Evolutionary conservation across 2,888 invertebrate genomes (phyloP).

Genomic region (Stegana nigrithorax): DNA sequence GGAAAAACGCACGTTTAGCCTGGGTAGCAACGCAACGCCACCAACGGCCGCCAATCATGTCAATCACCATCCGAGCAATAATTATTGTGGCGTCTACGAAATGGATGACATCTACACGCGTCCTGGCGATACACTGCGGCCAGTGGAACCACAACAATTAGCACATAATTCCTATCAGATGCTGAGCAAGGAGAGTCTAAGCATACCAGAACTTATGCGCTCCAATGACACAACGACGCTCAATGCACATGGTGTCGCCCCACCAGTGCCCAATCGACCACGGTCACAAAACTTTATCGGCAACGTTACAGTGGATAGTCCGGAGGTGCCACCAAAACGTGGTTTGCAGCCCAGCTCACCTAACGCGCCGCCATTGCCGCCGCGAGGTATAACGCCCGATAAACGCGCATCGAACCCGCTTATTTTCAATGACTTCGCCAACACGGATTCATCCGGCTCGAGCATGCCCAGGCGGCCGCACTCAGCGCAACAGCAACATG

Average conservation of each 20-base stretch:
- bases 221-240: neutral
- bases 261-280: slow-evolving; percentile 74
- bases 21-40: slow-evolving; percentile 42
- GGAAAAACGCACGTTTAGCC: slow-evolving; percentile 72
- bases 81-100: slow-evolving; percentile 70
- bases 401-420: slow-evolving; percentile 68
- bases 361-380: slow-evolving; percentile 83
- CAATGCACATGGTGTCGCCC: slow-evolving; percentile 64
- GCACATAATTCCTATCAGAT: slow-evolving; percentile 63
- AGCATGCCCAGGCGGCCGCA: slow-evolving; percentile 50
- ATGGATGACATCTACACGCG: slow-evolving; percentile 82
- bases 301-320: slow-evolving; percentile 58
- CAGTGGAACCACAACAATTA: slow-evolving; percentile 48
- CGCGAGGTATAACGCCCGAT: slow-evolving; percentile 75
- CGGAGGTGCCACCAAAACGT: slow-evolving; percentile 71
- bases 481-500: slow-evolving; percentile 52
- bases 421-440: slow-evolving; percentile 64
- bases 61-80: slow-evolving; percentile 44
- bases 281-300: slow-evolving; percentile 71
- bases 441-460: slow-evolving; percentile 29
- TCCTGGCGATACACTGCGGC: slow-evolving; percentile 69
- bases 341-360: slow-evolving; percentile 63
- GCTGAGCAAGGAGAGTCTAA: slow-evolving; percentile 61
- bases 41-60: slow-evolving; percentile 26
- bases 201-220: slow-evolving; percentile 34